Evolutionary conservation across 92 coral and sea anemone species (phyloP), one percentile per base, ranked within the genome.

Genomic region (Umimayanthus chanpuru): DNA sequence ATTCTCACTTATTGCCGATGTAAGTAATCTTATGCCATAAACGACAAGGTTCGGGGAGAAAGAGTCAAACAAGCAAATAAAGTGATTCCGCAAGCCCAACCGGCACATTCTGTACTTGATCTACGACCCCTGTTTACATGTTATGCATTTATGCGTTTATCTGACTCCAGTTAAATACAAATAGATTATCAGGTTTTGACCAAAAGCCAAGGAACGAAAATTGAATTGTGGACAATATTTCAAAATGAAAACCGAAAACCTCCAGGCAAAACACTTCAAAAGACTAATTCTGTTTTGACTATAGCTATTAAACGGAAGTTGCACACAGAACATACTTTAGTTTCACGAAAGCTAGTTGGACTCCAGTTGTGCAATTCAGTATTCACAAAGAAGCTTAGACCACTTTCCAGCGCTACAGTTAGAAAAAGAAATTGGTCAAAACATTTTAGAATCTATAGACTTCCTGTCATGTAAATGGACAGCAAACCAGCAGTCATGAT

Each of bases 391-490:
- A 61, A 61, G 14, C 9, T 61, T 20, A 20, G 8, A 16, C 68
- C 8, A 20, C 26, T 61, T 23, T 21, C n/a, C 3, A 61, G 1
- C 26, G 21, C 21, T 21, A 61, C n/a, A 61, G 26, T 18, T 61
- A 61, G 4, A 18, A 61, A 0, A 1, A 61, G 26, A 20, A 21
- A 15, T 53, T 75, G 21, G 50, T 43, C 50, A 36, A 43, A 36
- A 75, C 6, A 36, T 11, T 4, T 0, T 75, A 75, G 2, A 75
- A 43, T 75, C 26, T 6, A 75, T 21, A 5, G 68, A 61, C n/a
- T 61, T 61, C 26, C 68, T 61, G 68, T 61, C 41, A 23, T 75
- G 79, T 75, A 75, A 75, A 36, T 75, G 21, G 23, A 75, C 79
- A 75, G 79, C 16, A 61, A 61, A 61, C 68, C 68, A 61, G 68